phyloP scores from a whole-genome alignment of 2,888 invertebrate genomes.

The Sinelater perroti region DNA sequence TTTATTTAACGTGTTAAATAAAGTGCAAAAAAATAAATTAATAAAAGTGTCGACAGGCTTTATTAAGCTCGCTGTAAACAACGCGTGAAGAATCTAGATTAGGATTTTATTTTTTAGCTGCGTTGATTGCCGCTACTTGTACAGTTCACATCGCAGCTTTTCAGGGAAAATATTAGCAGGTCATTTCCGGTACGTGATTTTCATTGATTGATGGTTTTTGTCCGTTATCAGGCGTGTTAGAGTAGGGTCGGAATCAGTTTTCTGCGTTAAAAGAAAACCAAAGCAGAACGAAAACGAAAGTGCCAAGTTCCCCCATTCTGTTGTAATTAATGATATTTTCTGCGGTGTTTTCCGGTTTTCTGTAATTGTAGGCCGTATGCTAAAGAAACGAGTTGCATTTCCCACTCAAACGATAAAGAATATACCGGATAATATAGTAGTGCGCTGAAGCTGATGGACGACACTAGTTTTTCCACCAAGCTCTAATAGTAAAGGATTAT shows the following conservation, averaged over 20 bases:
- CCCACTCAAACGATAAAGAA: constrained; percentile 9
- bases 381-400: not conserved
- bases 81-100: too few relatives aligned
- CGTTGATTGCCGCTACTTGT: too few relatives aligned
- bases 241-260: constrained; percentile 3
- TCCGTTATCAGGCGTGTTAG: not conserved
- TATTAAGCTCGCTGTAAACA: too few relatives aligned
- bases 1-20: too few relatives aligned
- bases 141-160: not conserved
- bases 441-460: constrained; percentile 34
- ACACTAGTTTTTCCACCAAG: constrained; percentile 25
- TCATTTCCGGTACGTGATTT: not conserved
- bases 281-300: not conserved
- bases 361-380: not conserved
- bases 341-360: not conserved
- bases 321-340: not conserved
- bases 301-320: not conserved
- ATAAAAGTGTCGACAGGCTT: too few relatives aligned
- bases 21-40: too few relatives aligned
- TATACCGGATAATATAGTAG: constrained; percentile 24
- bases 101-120: too few relatives aligned
- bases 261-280: constrained; percentile 3
- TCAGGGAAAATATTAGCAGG: not conserved
- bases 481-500: constrained; percentile 48
- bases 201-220: constrained; percentile 6